Percentiles rank a stretch among this genome's conserved stretches.
Evolutionary conservation across 2,113 vertebrate species (phyloP).

Genomic region (Ptilonorhynchus violaceus): DNA sequence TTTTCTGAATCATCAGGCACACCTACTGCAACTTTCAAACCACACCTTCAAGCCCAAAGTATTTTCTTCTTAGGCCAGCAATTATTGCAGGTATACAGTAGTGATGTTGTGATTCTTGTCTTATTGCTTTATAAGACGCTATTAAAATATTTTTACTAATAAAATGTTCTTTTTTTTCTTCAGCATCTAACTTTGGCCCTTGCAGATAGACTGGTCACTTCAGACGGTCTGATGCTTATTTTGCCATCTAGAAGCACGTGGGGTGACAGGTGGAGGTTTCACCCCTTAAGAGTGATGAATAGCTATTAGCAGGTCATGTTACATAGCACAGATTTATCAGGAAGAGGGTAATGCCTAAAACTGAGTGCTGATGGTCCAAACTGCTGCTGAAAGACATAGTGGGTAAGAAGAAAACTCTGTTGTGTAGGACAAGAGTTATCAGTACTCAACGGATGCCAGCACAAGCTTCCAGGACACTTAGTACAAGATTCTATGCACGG

Average conservation of each 20-base stretch:
- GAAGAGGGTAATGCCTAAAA: neutral
- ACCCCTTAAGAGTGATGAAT: neutral
- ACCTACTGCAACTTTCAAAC: neutral
- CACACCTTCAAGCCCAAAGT: neutral
- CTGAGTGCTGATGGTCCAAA: neutral
- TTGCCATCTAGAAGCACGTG: neutral
- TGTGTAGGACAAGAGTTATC: neutral
- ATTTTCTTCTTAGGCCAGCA: neutral
- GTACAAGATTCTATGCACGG: neutral
- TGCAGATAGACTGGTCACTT: neutral
- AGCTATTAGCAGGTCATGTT: neutral
- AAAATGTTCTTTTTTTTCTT: neutral
- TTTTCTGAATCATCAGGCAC: neutral
- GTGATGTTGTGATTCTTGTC: neutral
- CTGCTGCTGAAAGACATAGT: neutral
- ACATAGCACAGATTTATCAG: fast-evolving
- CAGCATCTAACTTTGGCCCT: neutral
- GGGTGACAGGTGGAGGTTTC: neutral
- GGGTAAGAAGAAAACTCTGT: neutral
- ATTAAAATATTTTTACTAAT: neutral
- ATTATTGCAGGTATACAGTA: neutral
- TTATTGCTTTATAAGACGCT: neutral
- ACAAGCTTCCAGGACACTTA: neutral
- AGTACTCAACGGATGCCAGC: neutral
- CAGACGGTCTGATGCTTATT: neutral